Base-by-base conservation (phyloP, 2,113 vertebrate species). In the Corythoichthys intestinalis region DNA sequence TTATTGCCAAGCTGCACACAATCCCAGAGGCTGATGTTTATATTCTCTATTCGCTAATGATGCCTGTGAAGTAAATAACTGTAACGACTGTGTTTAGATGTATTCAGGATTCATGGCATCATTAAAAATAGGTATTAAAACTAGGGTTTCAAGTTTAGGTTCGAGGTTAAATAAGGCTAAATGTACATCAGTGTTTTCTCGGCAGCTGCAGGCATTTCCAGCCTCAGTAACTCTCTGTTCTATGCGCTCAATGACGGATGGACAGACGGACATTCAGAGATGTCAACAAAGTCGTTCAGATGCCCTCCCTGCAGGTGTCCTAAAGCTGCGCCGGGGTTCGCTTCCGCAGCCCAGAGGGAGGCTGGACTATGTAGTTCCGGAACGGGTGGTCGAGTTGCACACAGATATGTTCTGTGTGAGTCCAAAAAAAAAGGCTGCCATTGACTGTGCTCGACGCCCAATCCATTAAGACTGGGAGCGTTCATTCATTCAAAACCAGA, bases 131-230 rank as follows among this genome's bases (percentile, higher is more conserved):
- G n/a, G n/a, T n/a, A n/a, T n/a, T n/a, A n/a, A n/a, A n/a, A n/a
- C n/a, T n/a, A n/a, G n/a, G n/a, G n/a, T n/a, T n/a, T n/a, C n/a
- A n/a, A n/a, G n/a, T n/a, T n/a, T n/a, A n/a, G n/a, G n/a, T n/a
- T n/a, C n/a, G n/a, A n/a, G n/a, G n/a, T n/a, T n/a, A n/a, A n/a
- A n/a, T n/a, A n/a, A n/a, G n/a, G n/a, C n/a, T n/a, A n/a, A n/a
- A n/a, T n/a, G n/a, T n/a, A n/a, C n/a, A n/a, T n/a, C n/a, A n/a
- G 75, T 77, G 69, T 79, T 76, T 69, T 75, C 65, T 62, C 74
- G 79, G 78, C 88, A 91, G 85, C 85, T 89, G 86, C 15, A 35
- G 78, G 73, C 65, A 71, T 86, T 86, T 87, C 85, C 48, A 85
- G 66, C 78, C 85, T 80, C 79, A 79, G 73, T 80, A 85, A 72